A percentile compares a stretch with the other conserved stretches of the same genome.
These are phyloP conservation scores for Spialia ferax DNA, from an alignment of 2,888 invertebrate genomes.

Conservation along the genomic window DNA sequence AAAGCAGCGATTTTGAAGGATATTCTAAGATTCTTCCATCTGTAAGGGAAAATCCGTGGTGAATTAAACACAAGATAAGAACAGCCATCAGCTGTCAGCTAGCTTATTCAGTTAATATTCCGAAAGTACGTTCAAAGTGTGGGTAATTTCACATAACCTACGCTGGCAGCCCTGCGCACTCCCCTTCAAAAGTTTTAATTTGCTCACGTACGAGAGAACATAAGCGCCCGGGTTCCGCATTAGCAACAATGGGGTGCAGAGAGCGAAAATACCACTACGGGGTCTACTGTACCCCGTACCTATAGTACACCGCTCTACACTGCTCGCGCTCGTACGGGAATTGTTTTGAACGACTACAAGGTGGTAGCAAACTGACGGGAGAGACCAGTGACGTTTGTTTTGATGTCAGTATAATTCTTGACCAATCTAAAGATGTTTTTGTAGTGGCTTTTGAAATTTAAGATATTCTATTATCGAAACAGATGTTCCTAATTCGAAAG, in stretches of 20 bases:
- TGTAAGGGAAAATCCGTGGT: no score
- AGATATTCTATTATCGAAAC: no score
- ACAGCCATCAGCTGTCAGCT: no score
- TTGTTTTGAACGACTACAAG: constrained; percentile 24
- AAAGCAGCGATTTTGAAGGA: no score
- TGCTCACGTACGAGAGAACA: constrained; percentile 56
- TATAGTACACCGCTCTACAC: constrained; percentile 2
- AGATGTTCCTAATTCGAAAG: no score
- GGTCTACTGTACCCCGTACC: constrained; percentile 8
- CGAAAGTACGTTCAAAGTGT: neutral
- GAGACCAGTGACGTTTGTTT: neutral
- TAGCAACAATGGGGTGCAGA: constrained; percentile 58
- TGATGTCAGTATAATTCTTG: no score
- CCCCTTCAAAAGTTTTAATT: constrained; percentile 59
- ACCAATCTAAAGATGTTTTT: no score
- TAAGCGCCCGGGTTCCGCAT: constrained; percentile 57
- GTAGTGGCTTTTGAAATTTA: no score
- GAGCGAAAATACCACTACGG: constrained; percentile 43
- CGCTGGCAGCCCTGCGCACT: constrained; percentile 8
- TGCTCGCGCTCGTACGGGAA: constrained; percentile 16
- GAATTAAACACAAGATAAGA: no score
- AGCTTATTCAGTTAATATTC: neutral
- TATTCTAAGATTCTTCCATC: no score
- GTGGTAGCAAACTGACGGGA: neutral
- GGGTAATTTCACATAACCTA: constrained; percentile 4